Base-by-base conservation (phyloP, 2,113 vertebrate species). In the Heliornis fulica region DNA sequence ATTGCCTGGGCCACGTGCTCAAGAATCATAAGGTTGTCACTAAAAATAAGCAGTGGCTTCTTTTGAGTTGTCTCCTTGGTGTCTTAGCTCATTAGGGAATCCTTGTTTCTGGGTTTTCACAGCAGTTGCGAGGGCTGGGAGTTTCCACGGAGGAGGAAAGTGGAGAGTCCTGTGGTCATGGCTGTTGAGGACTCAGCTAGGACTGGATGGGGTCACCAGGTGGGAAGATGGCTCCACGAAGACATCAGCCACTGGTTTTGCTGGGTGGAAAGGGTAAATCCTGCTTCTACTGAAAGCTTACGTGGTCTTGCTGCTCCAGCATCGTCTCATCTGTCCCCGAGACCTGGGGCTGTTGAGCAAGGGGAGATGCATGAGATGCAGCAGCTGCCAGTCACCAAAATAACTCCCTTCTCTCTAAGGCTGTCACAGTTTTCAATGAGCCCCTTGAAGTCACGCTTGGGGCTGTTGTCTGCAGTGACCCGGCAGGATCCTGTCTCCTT, bases 31-130 rank as follows among this genome's bases (percentile, higher is more conserved):
- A 85, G 92, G 91, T 88, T 94, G 90, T 23, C 95, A 90, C 96
- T 96, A 96, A 96, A 96, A 97, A 97, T 97, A 97, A 88, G 93
- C 14, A 0, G 79, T 91, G 92, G 54, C 84, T 94, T 34, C 95
- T 96, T 87, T 45, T 2, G 8, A 81, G 63, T 69, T 56, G 75
- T 83, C 87, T 96, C 78, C 71, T 71, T 60, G 93, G 94, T 10
- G 2, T 70, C 69, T 22, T 4, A 23, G 77, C 93, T 92, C 87
- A 13, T 51, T 48, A 48, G 90, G 93, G 90, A 91, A 87, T 95
- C 95, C 96, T 95, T 3, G 0, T 31, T 13, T 16, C 81, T 19
- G 88, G 92, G 94, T 7, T 86, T 76, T 60, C 2, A 0, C 51
- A 36, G 87, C 11, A 3, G 43, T 81, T 45, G 80, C 22, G n/a